Conservation (phyloP, 2,113 vertebrate species). For the Laticauda colubrina region DNA sequence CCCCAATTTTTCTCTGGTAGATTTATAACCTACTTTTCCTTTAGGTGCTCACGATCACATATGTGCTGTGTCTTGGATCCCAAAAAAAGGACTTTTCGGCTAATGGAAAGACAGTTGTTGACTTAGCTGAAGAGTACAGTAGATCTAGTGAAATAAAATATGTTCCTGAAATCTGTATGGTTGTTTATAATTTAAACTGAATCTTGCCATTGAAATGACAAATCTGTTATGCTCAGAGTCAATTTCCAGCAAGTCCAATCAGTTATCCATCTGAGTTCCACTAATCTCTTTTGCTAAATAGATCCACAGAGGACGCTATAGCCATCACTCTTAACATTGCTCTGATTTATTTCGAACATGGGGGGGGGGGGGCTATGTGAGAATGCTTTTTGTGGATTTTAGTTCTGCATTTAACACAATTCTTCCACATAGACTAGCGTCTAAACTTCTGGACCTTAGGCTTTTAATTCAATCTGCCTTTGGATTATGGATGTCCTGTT, state of each 20-base stretch:
- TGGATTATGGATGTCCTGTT: no score
- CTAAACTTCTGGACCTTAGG: no score
- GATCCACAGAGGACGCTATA: no score
- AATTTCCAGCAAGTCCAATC: background rate
- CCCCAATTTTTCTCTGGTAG: background rate
- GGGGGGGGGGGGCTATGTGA: no score
- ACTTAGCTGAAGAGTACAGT: background rate
- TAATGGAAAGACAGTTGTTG: background rate
- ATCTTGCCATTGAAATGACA: background rate
- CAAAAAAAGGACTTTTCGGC: background rate
- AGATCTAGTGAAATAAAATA: background rate
- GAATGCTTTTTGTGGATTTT: no score
- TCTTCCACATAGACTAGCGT: no score
- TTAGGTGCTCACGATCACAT: background rate
- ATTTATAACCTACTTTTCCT: background rate
- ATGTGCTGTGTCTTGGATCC: background rate
- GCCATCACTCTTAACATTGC: no score
- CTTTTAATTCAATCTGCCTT: no score
- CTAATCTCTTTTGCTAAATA: background rate
- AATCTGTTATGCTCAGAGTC: background rate
- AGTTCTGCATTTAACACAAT: no score
- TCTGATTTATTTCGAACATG: no score
- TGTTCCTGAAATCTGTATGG: background rate
- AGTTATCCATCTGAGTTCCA: background rate
- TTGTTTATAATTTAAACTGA: background rate